Evolutionary conservation across 2,888 invertebrate genomes (phyloP), one percentile per base, ranked within the genome.

Genomic region (Phragmatobia fuliginosa): DNA sequence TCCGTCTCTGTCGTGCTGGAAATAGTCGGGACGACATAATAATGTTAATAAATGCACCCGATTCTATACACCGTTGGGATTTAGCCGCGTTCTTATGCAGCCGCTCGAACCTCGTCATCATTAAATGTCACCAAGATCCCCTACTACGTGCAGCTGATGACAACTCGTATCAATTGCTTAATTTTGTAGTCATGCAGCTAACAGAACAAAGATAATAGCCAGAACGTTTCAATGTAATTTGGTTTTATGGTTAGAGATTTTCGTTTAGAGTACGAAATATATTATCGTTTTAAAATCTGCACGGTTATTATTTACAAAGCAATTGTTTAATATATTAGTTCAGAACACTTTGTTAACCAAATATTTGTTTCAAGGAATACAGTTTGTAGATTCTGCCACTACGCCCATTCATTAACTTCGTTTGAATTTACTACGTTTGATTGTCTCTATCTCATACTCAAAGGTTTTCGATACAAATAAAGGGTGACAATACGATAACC

Each of bases 11-110:
- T 77, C 74, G 76, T 61, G 79, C 83, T 87, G 87, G 87, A 87
- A 90, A 90, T 92, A 91, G 87, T 84, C 82, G 80, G 84, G 84
- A 85, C 87, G 85, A 86, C 85, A 88, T 90, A 90, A 89, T 89
- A 91, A 91, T 91, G 91, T 89, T 90, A 91, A 92, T 91, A 86
- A 87, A 88, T 89, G 88, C 88, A 81, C 84, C 84, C 80, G 88
- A 88, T 87, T 90, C 88, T 81, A 83, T 84, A 80, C 87, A 89
- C 87, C 86, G 88, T 87, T 88, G 85, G 81, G 84, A 85, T 85
- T 86, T 87, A 88, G 88, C 82, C 83, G 84, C 88, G 88, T 90
- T 89, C 86, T 87, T 86, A 83, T 84, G 86, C 86, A 84, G 83
- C 76, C 78, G 80, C 80, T 82, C 75, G 81, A 73, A 38, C 31